These are phyloP conservation scores for Oedothorax gibbosus DNA, from an alignment of 1,140 invertebrate species.

Conservation along the genomic window DNA sequence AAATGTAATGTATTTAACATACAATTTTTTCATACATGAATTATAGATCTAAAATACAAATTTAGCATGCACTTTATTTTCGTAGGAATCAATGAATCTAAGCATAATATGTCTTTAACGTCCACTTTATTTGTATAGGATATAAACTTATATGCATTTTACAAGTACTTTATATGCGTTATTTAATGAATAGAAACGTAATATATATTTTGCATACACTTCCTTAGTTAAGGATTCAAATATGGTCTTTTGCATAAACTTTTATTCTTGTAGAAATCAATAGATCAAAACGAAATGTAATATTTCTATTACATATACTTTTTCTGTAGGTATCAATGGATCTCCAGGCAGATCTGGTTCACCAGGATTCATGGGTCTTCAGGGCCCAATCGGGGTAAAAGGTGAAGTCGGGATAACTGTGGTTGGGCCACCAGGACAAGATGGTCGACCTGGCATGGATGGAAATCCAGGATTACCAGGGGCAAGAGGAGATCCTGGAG, in stretches of 20 bases:
- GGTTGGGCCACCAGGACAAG: conserved; percentile 64
- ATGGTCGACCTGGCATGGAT: conserved; percentile 65
- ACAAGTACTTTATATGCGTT: no score
- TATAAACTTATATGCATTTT: no score
- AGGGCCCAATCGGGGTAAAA: conserved; percentile 71
- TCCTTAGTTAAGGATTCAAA: no score
- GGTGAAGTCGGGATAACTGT: conserved; percentile 73
- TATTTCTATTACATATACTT: neutral
- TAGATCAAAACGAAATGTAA: neutral
- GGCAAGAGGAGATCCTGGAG: conserved; percentile 55
- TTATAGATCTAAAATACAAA: no score
- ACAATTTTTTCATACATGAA: no score
- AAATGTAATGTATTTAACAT: no score
- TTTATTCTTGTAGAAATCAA: neutral
- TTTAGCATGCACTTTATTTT: no score
- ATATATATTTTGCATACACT: no score
- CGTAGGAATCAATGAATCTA: no score
- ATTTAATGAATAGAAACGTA: no score
- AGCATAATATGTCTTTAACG: no score
- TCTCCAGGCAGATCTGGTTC: conserved; percentile 36
- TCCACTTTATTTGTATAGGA: no score
- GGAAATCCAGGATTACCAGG: conserved; percentile 65
- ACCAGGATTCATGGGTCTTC: conserved; percentile 53
- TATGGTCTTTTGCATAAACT: neutral
- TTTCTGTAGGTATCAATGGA: conserved; percentile 48